Evolutionary conservation across 2,113 vertebrate genomes (phyloP).

Genomic region (Mesocricetus auratus): DNA sequence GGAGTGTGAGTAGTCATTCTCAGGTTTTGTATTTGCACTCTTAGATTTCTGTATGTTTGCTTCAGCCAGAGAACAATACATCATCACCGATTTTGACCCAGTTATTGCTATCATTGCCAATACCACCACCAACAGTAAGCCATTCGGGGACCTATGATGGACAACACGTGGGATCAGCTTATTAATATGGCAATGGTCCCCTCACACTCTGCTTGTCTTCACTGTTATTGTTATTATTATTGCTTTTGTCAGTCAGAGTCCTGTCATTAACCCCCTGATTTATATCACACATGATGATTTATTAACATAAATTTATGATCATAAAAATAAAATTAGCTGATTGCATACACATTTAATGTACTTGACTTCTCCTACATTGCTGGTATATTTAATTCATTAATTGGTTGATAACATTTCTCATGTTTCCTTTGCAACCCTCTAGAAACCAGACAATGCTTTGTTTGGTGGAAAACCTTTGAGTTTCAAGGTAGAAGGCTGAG

Average conservation of each 20-base stretch:
- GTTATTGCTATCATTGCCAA: neutral
- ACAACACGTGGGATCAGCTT: neutral
- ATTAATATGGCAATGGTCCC: neutral
- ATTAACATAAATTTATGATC: too few relatives aligned
- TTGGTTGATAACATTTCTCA: neutral
- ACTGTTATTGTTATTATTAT: neutral
- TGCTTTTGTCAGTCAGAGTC: neutral
- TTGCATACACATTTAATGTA: neutral
- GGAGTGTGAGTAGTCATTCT: neutral
- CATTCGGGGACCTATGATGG: neutral
- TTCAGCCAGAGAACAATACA: neutral
- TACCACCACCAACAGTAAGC: neutral
- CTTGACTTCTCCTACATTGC: neutral
- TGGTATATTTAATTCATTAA: neutral
- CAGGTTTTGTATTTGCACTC: neutral
- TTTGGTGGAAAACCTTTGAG: neutral
- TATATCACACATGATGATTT: neutral
- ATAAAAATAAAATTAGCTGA: neutral
- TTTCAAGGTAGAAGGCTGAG: conserved; percentile 20
- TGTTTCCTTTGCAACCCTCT: neutral
- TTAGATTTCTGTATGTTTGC: neutral
- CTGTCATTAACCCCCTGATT: neutral
- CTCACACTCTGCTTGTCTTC: neutral
- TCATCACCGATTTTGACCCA: neutral
- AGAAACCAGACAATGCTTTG: neutral